Base-by-base conservation (phyloP, 2,797 vertebrate species). In the Sarcoramphus papa region DNA sequence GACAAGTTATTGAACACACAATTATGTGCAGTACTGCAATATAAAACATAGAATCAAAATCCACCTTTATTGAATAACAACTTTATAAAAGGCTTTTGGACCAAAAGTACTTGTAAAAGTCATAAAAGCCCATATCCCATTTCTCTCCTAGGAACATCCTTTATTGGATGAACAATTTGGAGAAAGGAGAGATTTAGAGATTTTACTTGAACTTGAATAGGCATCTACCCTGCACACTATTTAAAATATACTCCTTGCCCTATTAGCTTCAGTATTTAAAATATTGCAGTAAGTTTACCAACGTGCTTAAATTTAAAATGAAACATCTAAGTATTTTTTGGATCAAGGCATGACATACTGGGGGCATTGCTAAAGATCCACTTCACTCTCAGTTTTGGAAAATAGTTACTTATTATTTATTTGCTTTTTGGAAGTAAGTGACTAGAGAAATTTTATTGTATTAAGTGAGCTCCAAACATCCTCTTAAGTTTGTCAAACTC, bases 1-100 rank as follows among this genome's bases (percentile, higher is more conserved):
- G 88, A 68, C 53, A 93, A 85, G 53, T 87, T 95, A 87, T 77
- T 77, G 83, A 92, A 85, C 60, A 82, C 72, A 90, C 63, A 90
- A 45, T 94, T 86, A 74, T 54, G 20, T 87, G 51, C 15, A 57
- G 40, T 92, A 47, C 31, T 73, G 67, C 37, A 88, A 72, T 80
- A 80, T 50, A 84, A 95, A 93, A 80, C 43, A 65, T 19, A 48
- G 51, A 85, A 24, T 59, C 59, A 87, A 92, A 86, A 2, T 16
- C n/a, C 23, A 62, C 40, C 78, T 74, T 95, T 41, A 82, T 35
- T 64, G 25, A 92, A 70, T 59, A 84, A 12, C 18, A 63, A 12
- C 28, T 75, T 68, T 90, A 68, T 77, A 57, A 76, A 79, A 60
- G 7, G 5, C 9, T 8, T 92, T 69, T 56, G 56, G 33, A 90